Base-by-base conservation (phyloP, 2,888 invertebrate genomes). In the Cephus spinipes region DNA sequence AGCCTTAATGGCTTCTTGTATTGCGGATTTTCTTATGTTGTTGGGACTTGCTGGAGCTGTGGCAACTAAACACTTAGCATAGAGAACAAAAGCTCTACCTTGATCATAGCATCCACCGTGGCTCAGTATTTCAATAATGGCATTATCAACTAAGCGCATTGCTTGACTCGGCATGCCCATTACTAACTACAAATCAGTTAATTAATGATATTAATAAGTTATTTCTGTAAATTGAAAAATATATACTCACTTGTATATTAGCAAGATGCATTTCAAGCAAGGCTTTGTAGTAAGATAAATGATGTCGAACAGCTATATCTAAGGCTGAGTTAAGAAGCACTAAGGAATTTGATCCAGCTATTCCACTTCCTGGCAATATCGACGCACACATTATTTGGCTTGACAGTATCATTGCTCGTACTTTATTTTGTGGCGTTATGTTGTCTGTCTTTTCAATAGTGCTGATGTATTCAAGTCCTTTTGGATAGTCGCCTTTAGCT, bases 91-190 rank as follows among this genome's bases (percentile, higher is more conserved):
- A 0, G 94, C 95, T 92, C 96, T 94, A 1, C 96, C 97, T 87
- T 95, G 94, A 90, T 98, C 97, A 85, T 95, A 96, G 33, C 94
- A 93, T 30, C 96, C 96, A 1, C 97, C 97, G 88, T 97, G 96
- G 0, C 96, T 95, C 89, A 97, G 93, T 74, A 97, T 93, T 40
- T 93, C 93, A 11, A 95, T 94, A 86, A 97, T 93, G 77, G 95
- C 94, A 90, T 94, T 93, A 83, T 96, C 94, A 0, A 96, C 93
- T 15, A 96, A 92, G 81, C 93, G 92, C 78, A 96, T 91, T 0
- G 97, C 97, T 90, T 97, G 96, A 81, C 94, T 94, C 0, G 96
- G 94, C 92, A 97, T 94, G 32, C 95, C 95, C 93, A 97, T 94
- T 80, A 94, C 93, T 68, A 97, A 92, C 92, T 97, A 93, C 1